These are phyloP conservation scores for Chaetodon trifasciatus DNA, from an alignment of 2,797 vertebrate species.

Conservation along the genomic window DNA sequence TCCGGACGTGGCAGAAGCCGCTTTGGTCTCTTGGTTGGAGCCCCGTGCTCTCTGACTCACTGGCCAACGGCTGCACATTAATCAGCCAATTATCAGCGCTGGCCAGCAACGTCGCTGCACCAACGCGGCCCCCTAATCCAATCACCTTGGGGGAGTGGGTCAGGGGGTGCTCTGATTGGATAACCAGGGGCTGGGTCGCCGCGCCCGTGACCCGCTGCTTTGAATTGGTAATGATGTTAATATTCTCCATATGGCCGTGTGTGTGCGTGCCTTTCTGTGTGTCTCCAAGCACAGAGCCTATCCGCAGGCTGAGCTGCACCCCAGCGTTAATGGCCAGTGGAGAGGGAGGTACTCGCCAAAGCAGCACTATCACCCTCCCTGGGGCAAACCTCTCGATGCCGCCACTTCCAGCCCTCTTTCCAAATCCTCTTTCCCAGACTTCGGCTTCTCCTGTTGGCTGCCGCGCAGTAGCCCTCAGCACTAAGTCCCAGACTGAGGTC, in stretches of 20 bases:
- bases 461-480: constrained; percentile 43
- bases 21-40: constrained; percentile 1
- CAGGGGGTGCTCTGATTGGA: constrained; percentile 76
- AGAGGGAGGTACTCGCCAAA: constrained; percentile 68
- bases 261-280: constrained; percentile 31
- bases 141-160: constrained; percentile 74
- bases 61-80: constrained; percentile 68
- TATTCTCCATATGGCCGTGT: constrained; percentile 79
- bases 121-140: constrained; percentile 75
- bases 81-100: constrained; percentile 77
- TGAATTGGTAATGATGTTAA: constrained; percentile 83
- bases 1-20: constrained; percentile 55
- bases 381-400: constrained; percentile 60
- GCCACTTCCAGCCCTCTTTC: constrained; percentile 56
- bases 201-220: constrained; percentile 75
- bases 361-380: constrained; percentile 66
- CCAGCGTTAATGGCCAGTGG: constrained; percentile 63
- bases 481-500: constrained; percentile 31
- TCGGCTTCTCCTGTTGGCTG: constrained; percentile 48
- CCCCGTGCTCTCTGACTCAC: constrained; percentile 37
- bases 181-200: constrained; percentile 77
- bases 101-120: constrained; percentile 46
- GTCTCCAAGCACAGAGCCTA: constrained; percentile 47
- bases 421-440: constrained; percentile 60
- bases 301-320: constrained; percentile 57